Percentiles rank a stretch among this genome's conserved stretches.
Conservation (phyloP, 2,797 vertebrate genomes). For the Odontamblyopus lacepedii region DNA sequence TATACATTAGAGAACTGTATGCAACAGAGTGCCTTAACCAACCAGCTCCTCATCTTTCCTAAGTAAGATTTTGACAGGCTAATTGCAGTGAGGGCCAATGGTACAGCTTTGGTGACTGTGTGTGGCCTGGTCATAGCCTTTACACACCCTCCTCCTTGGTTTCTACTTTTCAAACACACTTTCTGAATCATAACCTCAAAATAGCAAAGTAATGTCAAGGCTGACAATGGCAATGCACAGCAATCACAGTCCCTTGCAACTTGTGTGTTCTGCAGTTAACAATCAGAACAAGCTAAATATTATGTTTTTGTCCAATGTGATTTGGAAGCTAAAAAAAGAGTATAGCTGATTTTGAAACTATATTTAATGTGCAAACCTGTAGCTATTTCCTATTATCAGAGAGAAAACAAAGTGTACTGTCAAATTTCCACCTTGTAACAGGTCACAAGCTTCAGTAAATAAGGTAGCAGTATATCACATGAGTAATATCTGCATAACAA, state of each 20-base stretch:
- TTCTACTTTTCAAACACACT: slow-evolving; percentile 1
- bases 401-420: neutral
- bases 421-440: neutral
- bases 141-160: neutral
- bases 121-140: neutral
- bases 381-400: neutral
- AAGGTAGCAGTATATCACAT: slow-evolving; percentile 3
- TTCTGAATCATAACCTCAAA: neutral
- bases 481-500: slow-evolving; percentile 14
- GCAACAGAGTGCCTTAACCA: slow-evolving; percentile 29
- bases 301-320: too few species aligned
- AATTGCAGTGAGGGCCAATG: neutral
- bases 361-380: neutral
- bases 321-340: too few species aligned
- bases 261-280: neutral
- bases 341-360: neutral
- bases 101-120: neutral
- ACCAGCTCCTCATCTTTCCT: slow-evolving; percentile 2
- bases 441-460: slow-evolving; percentile 13
- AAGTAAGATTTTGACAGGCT: neutral
- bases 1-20: slow-evolving; percentile 41
- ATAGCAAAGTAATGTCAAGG: neutral
- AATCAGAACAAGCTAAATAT: neutral
- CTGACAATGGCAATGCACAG: slow-evolving; percentile 1
- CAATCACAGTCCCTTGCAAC: slow-evolving; percentile 6